A percentile compares a stretch with the other conserved stretches of the same genome.
phyloP scores from a whole-genome alignment of 2,113 vertebrate species.

The Callionymus lyra region DNA sequence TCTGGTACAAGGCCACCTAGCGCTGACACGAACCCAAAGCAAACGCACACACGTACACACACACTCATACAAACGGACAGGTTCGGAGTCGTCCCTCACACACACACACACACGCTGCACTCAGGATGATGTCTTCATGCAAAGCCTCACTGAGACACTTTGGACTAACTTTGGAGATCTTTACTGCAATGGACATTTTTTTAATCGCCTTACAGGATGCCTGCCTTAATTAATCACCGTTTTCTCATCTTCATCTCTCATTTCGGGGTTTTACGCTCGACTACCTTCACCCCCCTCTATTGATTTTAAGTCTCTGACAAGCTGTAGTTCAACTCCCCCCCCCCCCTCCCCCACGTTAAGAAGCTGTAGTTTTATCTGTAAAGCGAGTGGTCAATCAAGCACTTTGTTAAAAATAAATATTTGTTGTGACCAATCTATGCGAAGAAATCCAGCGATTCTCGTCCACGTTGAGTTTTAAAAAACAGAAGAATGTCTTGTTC shows the following conservation, averaged over 20 bases:
- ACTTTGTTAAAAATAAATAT: slow-evolving; percentile 54
- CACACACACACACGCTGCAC: slow-evolving; percentile 45
- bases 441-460: slow-evolving; percentile 22
- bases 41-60: slow-evolving; percentile 38
- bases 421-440: slow-evolving; percentile 42
- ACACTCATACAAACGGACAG: slow-evolving; percentile 31
- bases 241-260: slow-evolving; percentile 33
- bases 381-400: slow-evolving; percentile 68
- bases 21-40: slow-evolving; percentile 18
- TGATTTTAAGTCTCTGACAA: slow-evolving; percentile 20
- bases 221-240: slow-evolving; percentile 62
- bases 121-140: slow-evolving; percentile 60
- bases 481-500: slow-evolving; percentile 40
- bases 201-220: slow-evolving; percentile 69
- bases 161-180: slow-evolving; percentile 64
- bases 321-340: slow-evolving; percentile 43
- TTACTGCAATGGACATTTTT: slow-evolving; percentile 59
- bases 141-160: slow-evolving; percentile 66
- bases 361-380: slow-evolving; percentile 52
- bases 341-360: slow-evolving; percentile 2
- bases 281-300: background rate
- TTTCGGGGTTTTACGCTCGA: slow-evolving; percentile 45
- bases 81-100: slow-evolving; percentile 42
- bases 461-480: slow-evolving; percentile 7
- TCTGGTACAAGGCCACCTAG: slow-evolving; percentile 66